Conservation (phyloP, 2,888 invertebrate genomes). For the Coecobrya sp. region DNA sequence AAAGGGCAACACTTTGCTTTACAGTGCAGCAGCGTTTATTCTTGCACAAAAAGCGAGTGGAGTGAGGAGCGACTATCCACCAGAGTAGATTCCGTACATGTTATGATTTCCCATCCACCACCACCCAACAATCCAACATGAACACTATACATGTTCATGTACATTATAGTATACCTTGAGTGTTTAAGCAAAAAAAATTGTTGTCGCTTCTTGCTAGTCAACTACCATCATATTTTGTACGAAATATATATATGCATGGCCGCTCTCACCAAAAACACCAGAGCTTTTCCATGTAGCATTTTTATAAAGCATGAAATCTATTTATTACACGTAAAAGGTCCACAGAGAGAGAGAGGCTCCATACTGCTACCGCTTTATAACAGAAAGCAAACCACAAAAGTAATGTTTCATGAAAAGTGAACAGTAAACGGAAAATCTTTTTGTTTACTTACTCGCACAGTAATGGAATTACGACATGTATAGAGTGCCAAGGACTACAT, state of each 20-base stretch:
- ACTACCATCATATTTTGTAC: background rate
- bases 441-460: too few species aligned
- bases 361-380: background rate
- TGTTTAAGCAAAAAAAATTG: background rate
- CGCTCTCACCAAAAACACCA: background rate
- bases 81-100: conserved; percentile 54
- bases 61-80: conserved; percentile 66
- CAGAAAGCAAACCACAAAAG: conserved; percentile 21
- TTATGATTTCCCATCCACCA: conserved; percentile 70
- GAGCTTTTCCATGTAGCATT: background rate
- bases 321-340: background rate
- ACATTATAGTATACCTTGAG: conserved; percentile 8
- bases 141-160: conserved; percentile 4
- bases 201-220: background rate
- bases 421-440: background rate
- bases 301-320: background rate
- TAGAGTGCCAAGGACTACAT: too few species aligned
- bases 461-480: too few species aligned
- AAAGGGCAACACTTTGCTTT: conserved; percentile 59
- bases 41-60: background rate
- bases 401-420: conserved; percentile 1
- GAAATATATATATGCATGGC: background rate
- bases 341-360: background rate
- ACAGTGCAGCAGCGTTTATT: background rate
- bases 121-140: conserved; percentile 65